phyloP scores from a whole-genome alignment of 2,797 vertebrate genomes.

The Lagorchestes hirsutus region DNA sequence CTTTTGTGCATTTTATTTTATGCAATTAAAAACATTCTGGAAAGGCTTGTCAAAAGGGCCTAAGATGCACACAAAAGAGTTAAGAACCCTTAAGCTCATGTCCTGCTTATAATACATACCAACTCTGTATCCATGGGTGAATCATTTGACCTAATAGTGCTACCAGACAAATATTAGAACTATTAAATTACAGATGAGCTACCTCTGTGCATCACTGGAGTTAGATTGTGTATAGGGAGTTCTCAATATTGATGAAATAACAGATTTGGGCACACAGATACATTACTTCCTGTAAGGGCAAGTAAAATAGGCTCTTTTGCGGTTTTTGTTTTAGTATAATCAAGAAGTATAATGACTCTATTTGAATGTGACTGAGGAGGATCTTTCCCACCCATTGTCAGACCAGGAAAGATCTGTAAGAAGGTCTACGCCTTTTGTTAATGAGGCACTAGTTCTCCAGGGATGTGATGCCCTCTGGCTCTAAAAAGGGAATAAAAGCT shows the following conservation, averaged over 20 bases:
- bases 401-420: too few relatives aligned
- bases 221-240: background rate
- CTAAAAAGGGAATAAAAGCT: too few relatives aligned
- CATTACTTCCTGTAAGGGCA: background rate
- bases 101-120: background rate
- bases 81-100: background rate
- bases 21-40: background rate
- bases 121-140: background rate
- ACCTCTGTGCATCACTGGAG: background rate
- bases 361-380: too few relatives aligned
- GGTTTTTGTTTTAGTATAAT: too few relatives aligned
- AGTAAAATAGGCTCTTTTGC: too few relatives aligned
- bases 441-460: too few relatives aligned
- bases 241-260: background rate
- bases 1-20: background rate
- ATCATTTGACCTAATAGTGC: background rate
- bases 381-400: too few relatives aligned
- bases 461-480: too few relatives aligned
- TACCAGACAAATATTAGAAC: background rate
- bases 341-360: too few relatives aligned
- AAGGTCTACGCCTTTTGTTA: too few relatives aligned
- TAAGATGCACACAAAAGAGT: background rate
- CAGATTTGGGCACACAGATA: background rate
- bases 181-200: background rate
- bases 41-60: background rate